Base-by-base conservation (phyloP, 2,797 vertebrate genomes). In the Strix occidentalis region DNA sequence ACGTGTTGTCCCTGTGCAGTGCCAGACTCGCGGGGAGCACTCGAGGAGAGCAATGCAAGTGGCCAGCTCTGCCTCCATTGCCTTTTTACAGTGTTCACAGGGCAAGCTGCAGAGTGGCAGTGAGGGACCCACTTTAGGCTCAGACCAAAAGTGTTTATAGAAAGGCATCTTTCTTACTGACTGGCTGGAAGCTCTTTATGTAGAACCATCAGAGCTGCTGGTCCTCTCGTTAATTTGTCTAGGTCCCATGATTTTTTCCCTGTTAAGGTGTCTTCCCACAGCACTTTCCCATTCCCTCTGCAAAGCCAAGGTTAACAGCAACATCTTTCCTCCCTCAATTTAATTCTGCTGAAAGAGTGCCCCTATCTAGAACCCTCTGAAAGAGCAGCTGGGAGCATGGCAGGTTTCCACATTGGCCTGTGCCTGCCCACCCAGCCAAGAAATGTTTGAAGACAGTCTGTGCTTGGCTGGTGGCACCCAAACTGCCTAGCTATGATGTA, bases 401-500 rank as follows among this genome's bases (percentile, higher is more conserved):
- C 51, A 51, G 16, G 11, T 57, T 53, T 17, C 25, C 48, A 16
- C 31, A 18, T 18, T 11, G 9, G 10, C 39, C 57, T 60, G 17
- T 39, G 50, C 65, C 45, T 85, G 35, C 46, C 35, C 28, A 35
- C n/a, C 43, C 35, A 21, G 35, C 21, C 54, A 54, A 77, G 48
- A 33, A 51, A 56, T 16, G 21, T n/a, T 51, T 26, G 19, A 60
- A 37, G 26, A 31, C 24, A 51, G 24, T 6, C 57, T 68, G 35
- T 53, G n/a, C 65, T 75, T 68, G 70, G 31, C 65, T 92, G 63
- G 50, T 13, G 63, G 6, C 75, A 50, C 26, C 35, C 75, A 31
- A 21, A 54, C 24, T 3, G 0, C 63, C 45, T 16, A 26, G 17
- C 10, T 50, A 0, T 24, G 21, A 4, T 1, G 3, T 29, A 20